Conservation (phyloP, 2,113 vertebrate species). For the Bostrychus sinensis region DNA sequence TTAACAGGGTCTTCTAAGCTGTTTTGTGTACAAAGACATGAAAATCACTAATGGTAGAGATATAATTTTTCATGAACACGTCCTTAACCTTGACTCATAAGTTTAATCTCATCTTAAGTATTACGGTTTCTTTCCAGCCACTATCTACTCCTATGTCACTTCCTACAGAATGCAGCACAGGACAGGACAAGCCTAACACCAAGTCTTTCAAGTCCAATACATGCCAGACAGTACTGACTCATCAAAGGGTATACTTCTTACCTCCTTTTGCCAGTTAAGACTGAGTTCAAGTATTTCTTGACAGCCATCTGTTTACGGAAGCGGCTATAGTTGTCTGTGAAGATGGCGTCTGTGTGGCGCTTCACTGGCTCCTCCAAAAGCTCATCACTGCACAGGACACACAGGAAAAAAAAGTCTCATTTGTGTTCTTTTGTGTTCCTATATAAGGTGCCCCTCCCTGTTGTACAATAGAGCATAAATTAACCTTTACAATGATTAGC, state of each 20-base stretch:
- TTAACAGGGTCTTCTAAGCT: constrained; percentile 84
- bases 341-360: constrained; percentile 95
- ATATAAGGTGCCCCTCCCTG: constrained; percentile 13
- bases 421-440: constrained; percentile 2
- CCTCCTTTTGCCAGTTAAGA: constrained; percentile 94
- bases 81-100: too few relatives aligned
- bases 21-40: constrained; percentile 1
- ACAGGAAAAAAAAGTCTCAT: background rate
- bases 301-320: constrained; percentile 96
- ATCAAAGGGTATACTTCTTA: constrained; percentile 46
- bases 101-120: too few relatives aligned
- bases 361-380: constrained; percentile 88
- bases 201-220: too few relatives aligned
- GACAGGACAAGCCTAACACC: too few relatives aligned
- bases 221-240: too few relatives aligned
- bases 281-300: constrained; percentile 94
- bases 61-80: too few relatives aligned
- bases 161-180: too few relatives aligned
- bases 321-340: constrained; percentile 97
- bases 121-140: too few relatives aligned
- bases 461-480: constrained; percentile 40
- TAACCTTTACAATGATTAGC: constrained; percentile 67
- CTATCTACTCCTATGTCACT: too few relatives aligned
- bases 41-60: too few relatives aligned
- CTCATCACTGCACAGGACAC: constrained; percentile 69